Evolutionary conservation across 1,140 invertebrate species (phyloP).

Genomic region (Trichonephila clavipes): DNA sequence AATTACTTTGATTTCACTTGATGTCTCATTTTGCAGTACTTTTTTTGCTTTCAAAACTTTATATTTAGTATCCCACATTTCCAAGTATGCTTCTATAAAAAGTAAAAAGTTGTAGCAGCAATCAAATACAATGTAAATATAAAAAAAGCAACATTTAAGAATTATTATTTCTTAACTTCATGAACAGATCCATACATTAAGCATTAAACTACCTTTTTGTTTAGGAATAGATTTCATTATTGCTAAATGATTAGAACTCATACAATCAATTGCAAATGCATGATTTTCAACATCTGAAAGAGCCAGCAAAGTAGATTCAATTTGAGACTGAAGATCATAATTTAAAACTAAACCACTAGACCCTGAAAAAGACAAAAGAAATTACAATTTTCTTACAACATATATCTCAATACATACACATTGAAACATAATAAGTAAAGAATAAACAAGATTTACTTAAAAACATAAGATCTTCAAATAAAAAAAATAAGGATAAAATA

Average conservation of each 20-base stretch:
- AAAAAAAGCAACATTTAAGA: not conserved
- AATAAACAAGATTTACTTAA: too few relatives aligned
- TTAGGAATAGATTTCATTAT: not conserved
- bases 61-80: slow-evolving; percentile 56
- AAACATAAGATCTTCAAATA: too few relatives aligned
- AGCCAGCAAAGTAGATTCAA: not conserved
- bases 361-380: not conserved
- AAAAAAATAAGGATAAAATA: too few relatives aligned
- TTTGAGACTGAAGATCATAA: not conserved
- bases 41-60: slow-evolving; percentile 28
- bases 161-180: not conserved
- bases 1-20: slow-evolving; percentile 6
- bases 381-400: too few relatives aligned
- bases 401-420: too few relatives aligned
- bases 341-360: slow-evolving; percentile 25
- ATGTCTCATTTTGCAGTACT: not conserved
- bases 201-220: slow-evolving; percentile 21
- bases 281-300: not conserved
- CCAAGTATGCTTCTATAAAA: slow-evolving; percentile 27
- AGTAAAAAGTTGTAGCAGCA: not conserved
- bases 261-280: not conserved
- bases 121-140: not conserved
- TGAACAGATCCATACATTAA: not conserved
- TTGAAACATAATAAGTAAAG: too few relatives aligned
- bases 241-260: slow-evolving; percentile 21